Evolutionary conservation across 2,888 invertebrate genomes (phyloP), one percentile per base, ranked within the genome.

Genomic region (Chymomyza amoena): DNA sequence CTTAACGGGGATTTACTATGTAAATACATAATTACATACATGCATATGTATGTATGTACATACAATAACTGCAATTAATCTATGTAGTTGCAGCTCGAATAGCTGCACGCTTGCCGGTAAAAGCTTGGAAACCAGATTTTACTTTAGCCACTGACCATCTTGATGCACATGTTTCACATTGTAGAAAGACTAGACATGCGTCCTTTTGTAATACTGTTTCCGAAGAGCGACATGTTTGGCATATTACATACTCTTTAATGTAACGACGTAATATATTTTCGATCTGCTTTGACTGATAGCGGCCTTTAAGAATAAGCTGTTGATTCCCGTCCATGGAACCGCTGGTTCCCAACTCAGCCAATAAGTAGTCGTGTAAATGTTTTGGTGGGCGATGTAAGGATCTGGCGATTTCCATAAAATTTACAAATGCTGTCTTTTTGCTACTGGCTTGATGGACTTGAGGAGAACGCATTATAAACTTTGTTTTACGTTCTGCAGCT

Each of bases 251-350:
- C 94, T 99, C 99, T 92, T 97, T 97, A 83, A 97, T 97, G 93
- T 98, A 97, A 91, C 97, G 95, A 93, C 98, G 95, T 84, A 99
- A 94, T 54, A 99, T 99, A 93, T 98, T 99, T 93, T 99, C 99
- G 92, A 99, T 99, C 93, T 99, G 99, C 93, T 99, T 99, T 90
- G 99, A 99, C 92, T 99, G 99, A 93, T 99, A 99, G 89, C 99
- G 95, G 66, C 99, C 99, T 92, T 99, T 99, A 88, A 99, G 99
- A 89, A 99, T 99, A 68, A 99, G 94, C 90, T 99, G 99, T 91
- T 97, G 98, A 92, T 98, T 99, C 79, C 99, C 99, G 92, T 99
- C 99, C 75, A 99, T 98, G 20, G 99, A 99, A 45, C 99, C 99
- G 92, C 99, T 98, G 16, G 96, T 97, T 92, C 99, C 99, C 94